A percentile compares a stretch with the other conserved stretches of the same genome.
Evolutionary conservation across 2,888 invertebrate species (phyloP).

Genomic region (Epirrhoe tristata): DNA sequence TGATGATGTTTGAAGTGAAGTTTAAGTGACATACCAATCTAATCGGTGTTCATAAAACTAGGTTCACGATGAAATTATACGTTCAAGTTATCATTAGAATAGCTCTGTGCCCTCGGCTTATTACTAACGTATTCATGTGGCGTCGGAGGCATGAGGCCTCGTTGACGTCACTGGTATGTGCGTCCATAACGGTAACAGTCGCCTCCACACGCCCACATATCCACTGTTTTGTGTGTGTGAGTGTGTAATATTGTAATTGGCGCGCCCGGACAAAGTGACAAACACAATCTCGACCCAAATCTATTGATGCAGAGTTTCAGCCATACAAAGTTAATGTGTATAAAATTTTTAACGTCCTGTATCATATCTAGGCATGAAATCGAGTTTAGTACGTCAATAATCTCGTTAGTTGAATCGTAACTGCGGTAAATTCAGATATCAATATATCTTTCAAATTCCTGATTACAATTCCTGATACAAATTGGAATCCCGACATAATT

Average conservation of each 20-base stretch:
- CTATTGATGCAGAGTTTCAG: slow-evolving; percentile 45
- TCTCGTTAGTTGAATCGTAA: slow-evolving; percentile 2
- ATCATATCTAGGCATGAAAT: background rate
- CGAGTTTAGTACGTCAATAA: slow-evolving; percentile 10
- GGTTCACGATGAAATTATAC: slow-evolving; percentile 34
- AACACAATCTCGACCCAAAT: slow-evolving; percentile 76
- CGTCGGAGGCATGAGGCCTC: slow-evolving; percentile 78
- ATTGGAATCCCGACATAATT: slow-evolving; percentile 21
- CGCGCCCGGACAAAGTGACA: slow-evolving; percentile 67
- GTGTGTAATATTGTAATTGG: slow-evolving; percentile 72
- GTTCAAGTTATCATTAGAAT: slow-evolving; percentile 50
- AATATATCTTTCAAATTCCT: background rate
- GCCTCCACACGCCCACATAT: slow-evolving; percentile 68
- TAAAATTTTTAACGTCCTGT: slow-evolving; percentile 21
- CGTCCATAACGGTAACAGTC: slow-evolving; percentile 84
- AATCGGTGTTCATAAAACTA: slow-evolving; percentile 18
- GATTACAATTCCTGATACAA: too few species aligned
- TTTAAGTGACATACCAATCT: slow-evolving; percentile 24
- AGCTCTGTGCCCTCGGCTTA: slow-evolving; percentile 64
- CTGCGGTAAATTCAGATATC: slow-evolving; percentile 2
- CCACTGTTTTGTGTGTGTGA: slow-evolving; percentile 52
- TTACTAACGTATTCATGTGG: slow-evolving; percentile 76
- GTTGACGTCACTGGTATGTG: slow-evolving; percentile 85
- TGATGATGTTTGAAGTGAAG: background rate
- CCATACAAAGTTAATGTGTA: slow-evolving; percentile 31